A percentile compares a stretch with the other conserved stretches of the same genome.
Evolutionary conservation across 2,888 invertebrate genomes (phyloP).

Genomic region (Lomographa bimaculata): DNA sequence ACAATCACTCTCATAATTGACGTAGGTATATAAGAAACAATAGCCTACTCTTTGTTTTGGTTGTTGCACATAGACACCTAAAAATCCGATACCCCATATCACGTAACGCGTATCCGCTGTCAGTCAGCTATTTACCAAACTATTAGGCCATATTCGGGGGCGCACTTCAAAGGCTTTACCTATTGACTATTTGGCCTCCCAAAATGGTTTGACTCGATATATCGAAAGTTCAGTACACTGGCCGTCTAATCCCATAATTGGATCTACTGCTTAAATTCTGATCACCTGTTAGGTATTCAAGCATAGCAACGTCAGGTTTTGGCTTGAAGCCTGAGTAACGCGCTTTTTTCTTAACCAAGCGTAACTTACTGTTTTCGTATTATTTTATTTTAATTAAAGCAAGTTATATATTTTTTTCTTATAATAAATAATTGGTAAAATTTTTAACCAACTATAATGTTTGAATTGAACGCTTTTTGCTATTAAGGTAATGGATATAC

Average conservation of each 20-base stretch:
- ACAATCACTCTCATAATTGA: constrained; percentile 4
- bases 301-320: not conserved
- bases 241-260: constrained; percentile 70
- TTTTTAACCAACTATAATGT: no score
- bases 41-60: constrained; percentile 44
- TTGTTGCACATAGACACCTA: constrained; percentile 55
- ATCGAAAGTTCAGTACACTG: constrained; percentile 76
- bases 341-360: not conserved
- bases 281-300: constrained; percentile 21
- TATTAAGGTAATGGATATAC: no score
- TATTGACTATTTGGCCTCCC: constrained; percentile 70
- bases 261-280: constrained; percentile 54
- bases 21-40: constrained; percentile 26
- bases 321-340: constrained; percentile 1
- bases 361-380: no score
- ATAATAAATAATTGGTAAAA: no score
- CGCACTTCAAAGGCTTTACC: constrained; percentile 77
- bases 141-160: constrained; percentile 75
- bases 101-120: constrained; percentile 71
- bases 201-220: constrained; percentile 68
- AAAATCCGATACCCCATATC: constrained; percentile 67
- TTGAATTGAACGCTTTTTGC: no score
- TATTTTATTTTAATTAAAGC: no score
- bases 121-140: constrained; percentile 66
- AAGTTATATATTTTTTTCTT: no score